Base-by-base conservation (phyloP, 2,797 vertebrate genomes). In the Pogonophryne albipinna region DNA sequence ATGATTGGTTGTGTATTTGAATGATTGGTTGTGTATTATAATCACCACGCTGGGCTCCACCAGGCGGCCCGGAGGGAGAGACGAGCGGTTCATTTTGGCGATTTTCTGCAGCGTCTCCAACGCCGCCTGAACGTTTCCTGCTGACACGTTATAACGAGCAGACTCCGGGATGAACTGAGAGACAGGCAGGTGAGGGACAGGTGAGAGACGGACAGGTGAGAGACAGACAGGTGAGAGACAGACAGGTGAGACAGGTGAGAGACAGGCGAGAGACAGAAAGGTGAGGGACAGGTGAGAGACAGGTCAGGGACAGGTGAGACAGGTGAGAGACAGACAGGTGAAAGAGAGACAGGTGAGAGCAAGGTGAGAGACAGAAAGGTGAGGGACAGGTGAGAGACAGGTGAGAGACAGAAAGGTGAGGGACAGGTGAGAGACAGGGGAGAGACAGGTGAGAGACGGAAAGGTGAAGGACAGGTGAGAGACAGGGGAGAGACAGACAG, bases 121-220 rank as follows among this genome's bases (percentile, higher is more conserved):
- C 0, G 97, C 98, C 0, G 91, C 95, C 0, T 71, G 65, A 0
- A 85, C 4, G 12, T 97, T 98, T 49, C 97, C 97, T 0, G 80
- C 94, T 0, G 97, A 98, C 49, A 98, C 90, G 0, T 97, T 94
- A 88, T 95, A 98, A 10, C 97, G 94, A 0, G 96, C 97, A 0
- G 97, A 99, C 87, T 99, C 98, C 0, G 98, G 98, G 72, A 99
- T 96, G 19, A 96, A 96, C 98, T 90, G 73, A 27, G 11, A 6
- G 8, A 59, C 23, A 23, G 23, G 2, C 23, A 23, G 14, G 4
- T 17, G 23, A 55, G 49, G 3, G 41, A 59, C 58, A 60, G 34
- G 38, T 14, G n/a, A 59, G 34, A 0, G 23, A 34, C 34, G 6
- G 34, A 34, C 34, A 34, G 34, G 34, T 34, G 34, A 34, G 31